A percentile compares a stretch with the other conserved stretches of the same genome.
phyloP scores from a whole-genome alignment of 2,888 invertebrate genomes.

The Gibbula magus region DNA sequence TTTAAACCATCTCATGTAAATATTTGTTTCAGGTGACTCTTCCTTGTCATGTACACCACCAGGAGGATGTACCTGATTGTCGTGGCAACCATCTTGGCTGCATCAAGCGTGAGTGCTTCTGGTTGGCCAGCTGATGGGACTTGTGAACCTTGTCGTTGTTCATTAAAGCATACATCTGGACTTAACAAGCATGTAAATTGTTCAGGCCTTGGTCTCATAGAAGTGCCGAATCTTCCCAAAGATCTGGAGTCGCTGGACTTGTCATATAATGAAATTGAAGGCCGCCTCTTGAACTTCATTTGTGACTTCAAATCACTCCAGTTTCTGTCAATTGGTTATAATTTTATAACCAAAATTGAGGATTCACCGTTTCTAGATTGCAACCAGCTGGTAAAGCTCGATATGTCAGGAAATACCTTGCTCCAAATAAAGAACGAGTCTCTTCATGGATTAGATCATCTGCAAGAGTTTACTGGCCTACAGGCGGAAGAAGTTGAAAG shows the following conservation, averaged over 20 bases:
- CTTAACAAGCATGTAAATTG: slow-evolving; percentile 35
- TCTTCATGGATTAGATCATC: slow-evolving; percentile 30
- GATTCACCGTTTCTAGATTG: slow-evolving; percentile 23
- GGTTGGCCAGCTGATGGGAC: slow-evolving; percentile 31
- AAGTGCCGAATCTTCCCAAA: slow-evolving; percentile 31
- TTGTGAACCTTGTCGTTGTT: slow-evolving; percentile 34
- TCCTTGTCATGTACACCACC: neutral
- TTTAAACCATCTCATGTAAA: no score
- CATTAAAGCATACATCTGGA: slow-evolving; percentile 23
- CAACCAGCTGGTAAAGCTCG: slow-evolving; percentile 23
- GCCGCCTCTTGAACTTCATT: neutral
- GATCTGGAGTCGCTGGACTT: slow-evolving; percentile 35
- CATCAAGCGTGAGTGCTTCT: neutral
- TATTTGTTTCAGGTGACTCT: neutral
- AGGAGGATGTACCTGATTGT: neutral
- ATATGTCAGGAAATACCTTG: slow-evolving; percentile 34
- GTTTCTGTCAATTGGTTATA: slow-evolving; percentile 27
- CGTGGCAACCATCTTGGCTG: neutral
- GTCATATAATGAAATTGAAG: slow-evolving; percentile 32
- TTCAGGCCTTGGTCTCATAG: slow-evolving; percentile 26
- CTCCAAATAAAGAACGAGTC: slow-evolving; percentile 22
- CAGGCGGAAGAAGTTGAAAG: slow-evolving; percentile 15
- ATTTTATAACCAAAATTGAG: slow-evolving; percentile 25
- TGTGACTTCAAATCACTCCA: slow-evolving; percentile 31
- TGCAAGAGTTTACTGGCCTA: slow-evolving; percentile 32